Percentiles rank a stretch among this genome's conserved stretches.
phyloP scores from a whole-genome alignment of 2,113 vertebrate species.

The Panurus biarmicus region DNA sequence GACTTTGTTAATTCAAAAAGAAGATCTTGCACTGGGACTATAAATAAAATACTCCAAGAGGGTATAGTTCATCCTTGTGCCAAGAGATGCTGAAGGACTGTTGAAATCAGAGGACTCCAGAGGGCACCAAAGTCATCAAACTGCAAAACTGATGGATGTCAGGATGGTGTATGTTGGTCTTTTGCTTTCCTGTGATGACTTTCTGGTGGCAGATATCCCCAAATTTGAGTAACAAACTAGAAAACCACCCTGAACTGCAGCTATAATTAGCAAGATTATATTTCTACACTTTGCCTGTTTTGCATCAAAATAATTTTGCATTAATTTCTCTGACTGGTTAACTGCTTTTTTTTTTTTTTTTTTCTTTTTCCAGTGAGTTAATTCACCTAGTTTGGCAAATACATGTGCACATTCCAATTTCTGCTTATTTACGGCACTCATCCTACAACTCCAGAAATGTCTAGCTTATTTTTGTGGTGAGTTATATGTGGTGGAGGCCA shows the following conservation, averaged over 20 bases:
- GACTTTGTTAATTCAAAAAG: background rate
- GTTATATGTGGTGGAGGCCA: background rate
- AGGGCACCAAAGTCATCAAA: background rate
- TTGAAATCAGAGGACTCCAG: background rate
- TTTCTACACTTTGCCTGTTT: background rate
- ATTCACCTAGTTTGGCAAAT: background rate
- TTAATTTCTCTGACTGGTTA: background rate
- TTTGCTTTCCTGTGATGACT: background rate
- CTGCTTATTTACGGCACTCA: background rate
- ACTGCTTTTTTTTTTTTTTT: background rate
- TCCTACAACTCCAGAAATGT: background rate
- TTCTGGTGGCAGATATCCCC: background rate
- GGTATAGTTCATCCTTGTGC: background rate
- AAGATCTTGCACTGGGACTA: background rate
- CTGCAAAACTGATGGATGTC: background rate
- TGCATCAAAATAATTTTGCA: background rate
- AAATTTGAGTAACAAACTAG: background rate
- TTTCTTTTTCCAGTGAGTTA: background rate
- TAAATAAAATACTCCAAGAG: background rate
- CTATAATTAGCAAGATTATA: background rate
- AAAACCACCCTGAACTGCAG: background rate
- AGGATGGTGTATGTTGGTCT: background rate
- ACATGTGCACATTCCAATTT: background rate
- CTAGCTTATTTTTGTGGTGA: background rate
- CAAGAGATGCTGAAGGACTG: background rate